Conservation (phyloP, 2,797 vertebrate species). For the Pantherophis alleghaniensis region DNA sequence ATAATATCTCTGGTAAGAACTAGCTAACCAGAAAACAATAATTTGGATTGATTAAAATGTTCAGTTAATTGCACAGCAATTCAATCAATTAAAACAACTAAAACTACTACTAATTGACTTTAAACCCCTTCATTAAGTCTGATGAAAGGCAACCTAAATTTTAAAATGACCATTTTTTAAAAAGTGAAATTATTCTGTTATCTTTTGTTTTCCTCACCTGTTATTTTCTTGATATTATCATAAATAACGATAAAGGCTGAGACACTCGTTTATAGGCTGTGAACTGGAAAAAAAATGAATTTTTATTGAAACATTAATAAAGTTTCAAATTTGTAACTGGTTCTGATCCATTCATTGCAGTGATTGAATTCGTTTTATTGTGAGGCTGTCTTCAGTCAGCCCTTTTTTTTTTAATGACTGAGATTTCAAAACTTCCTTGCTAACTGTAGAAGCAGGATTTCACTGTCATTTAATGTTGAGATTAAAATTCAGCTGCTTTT, state of each 20-base stretch:
- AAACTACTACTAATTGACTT: background rate
- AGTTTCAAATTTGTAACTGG: background rate
- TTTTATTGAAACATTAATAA: background rate
- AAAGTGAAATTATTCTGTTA: background rate
- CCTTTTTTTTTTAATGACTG: constrained; percentile 19
- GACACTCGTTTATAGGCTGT: constrained; percentile 5
- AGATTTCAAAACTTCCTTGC: constrained; percentile 40
- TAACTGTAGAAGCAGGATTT: constrained; percentile 19
- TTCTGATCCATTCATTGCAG: constrained; percentile 46
- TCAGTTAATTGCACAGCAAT: constrained; percentile 5
- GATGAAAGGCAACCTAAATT: background rate
- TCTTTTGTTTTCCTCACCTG: background rate
- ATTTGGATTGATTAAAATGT: constrained; percentile 19
- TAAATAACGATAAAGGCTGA: background rate
- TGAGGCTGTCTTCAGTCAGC: background rate
- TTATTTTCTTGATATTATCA: background rate
- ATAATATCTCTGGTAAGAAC: constrained; percentile 10
- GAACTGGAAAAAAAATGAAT: background rate
- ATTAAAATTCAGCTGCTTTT: constrained; percentile 55
- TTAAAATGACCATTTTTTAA: background rate
- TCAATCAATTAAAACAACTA: constrained; percentile 8
- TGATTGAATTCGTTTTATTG: constrained; percentile 21
- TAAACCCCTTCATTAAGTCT: background rate
- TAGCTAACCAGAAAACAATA: background rate
- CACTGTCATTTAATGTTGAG: constrained; percentile 57